Evolutionary conservation across 2,888 invertebrate species (phyloP), one percentile per base, ranked within the genome.

Genomic region (Cephalotes varians): DNA sequence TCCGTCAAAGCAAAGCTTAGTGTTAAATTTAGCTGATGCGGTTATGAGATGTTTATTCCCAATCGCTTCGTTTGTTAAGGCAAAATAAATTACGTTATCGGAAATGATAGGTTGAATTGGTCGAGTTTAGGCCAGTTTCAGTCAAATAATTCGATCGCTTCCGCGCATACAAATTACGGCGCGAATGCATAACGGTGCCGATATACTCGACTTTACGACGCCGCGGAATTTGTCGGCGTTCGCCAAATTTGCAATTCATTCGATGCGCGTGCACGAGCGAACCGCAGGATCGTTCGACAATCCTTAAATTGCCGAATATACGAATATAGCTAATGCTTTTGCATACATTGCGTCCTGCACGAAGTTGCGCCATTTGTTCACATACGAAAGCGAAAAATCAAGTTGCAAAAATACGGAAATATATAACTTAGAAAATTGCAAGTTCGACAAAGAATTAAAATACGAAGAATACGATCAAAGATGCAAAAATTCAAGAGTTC

Each of bases 191-290:
- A 37, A 65, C 65, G 15, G 2, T 37, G 25, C 2, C 15, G 37
- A 54, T 51, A 25, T 15, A 15, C 15, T n/a, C 69, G 76, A 76
- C 76, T 76, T 76, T 40, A 28, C 81, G 69, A 40, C 56, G 25
- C 58, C 71, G 44, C 44, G 49, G 64, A 64, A 82, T 82, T 31
- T 69, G 37, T 56, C 64, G 34, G n/a, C 21, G 31, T 51, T 51
- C 21, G 25, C 18, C n/a, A 40, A 51, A 87, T 88, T 87, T 88
- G 76, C 87, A 86, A 87, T 73, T 88, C 83, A 87, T 73, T 88
- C 83, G 81, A 82, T 65, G 44, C 47, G 62, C 54, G 73, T 54
- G 37, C n/a, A 56, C 28, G 62, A 34, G 56, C 64, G 15, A 76
- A 40, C 51, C 37, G 18, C 28, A n/a, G 15, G n/a, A 76, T 76